Evolutionary conservation across 2,797 vertebrate genomes (phyloP).

Genomic region (Myripristis murdjan): DNA sequence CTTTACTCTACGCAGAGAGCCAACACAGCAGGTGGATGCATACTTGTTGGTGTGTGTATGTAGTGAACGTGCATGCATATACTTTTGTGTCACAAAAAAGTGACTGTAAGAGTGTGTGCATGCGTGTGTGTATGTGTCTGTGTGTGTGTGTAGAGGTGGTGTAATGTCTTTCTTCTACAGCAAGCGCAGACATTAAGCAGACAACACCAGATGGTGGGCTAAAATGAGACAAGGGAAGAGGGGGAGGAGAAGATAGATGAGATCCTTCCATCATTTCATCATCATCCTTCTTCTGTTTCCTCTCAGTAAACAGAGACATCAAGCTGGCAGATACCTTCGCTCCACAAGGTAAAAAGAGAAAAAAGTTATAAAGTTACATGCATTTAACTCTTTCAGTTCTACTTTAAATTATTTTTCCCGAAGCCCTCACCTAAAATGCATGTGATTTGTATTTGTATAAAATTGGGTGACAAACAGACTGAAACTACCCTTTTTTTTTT

Average conservation of each 20-base stretch:
- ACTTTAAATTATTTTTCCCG: neutral
- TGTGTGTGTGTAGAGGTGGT: constrained; percentile 46
- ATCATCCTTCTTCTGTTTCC: constrained; percentile 72
- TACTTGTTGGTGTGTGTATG: constrained; percentile 34
- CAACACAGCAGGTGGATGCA: constrained; percentile 62
- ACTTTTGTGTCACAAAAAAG: constrained; percentile 45
- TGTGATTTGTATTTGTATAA: neutral
- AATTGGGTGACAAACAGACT: neutral
- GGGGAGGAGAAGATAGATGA: constrained; percentile 72
- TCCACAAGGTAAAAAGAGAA: constrained; percentile 2
- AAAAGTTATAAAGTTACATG: neutral
- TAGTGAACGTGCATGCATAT: constrained; percentile 37
- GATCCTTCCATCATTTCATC: constrained; percentile 82
- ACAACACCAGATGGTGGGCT: constrained; percentile 82
- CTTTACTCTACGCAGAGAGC: constrained; percentile 17
- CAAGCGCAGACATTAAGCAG: constrained; percentile 66
- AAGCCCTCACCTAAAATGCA: neutral
- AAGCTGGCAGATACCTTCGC: constrained; percentile 33
- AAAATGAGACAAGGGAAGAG: constrained; percentile 75
- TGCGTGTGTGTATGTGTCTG: constrained; percentile 13
- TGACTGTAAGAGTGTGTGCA: constrained; percentile 27
- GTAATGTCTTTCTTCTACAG: constrained; percentile 78
- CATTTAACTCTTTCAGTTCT: constrained; percentile 4
- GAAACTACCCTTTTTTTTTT: neutral
- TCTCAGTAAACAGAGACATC: constrained; percentile 58